A percentile compares a stretch with the other conserved stretches of the same genome.
Evolutionary conservation across 2,113 vertebrate species (phyloP).

Genomic region (Glareola pratincola): DNA sequence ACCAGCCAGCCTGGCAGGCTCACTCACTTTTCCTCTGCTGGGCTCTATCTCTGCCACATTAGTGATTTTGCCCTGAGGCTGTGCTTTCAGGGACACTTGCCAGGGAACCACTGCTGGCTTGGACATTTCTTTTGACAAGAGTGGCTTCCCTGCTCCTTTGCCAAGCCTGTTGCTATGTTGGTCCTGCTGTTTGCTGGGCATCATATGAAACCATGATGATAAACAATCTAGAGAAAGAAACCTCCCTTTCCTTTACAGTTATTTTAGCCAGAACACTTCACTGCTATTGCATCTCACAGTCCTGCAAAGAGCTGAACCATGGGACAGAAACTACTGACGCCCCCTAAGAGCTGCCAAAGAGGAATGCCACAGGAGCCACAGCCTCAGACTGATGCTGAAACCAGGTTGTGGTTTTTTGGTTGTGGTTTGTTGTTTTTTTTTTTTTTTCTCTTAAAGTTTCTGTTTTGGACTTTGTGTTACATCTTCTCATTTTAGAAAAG

Average conservation of each 20-base stretch:
- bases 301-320: background rate
- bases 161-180: background rate
- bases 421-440: background rate
- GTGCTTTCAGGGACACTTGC: background rate
- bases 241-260: background rate
- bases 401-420: background rate
- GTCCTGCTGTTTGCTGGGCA: background rate
- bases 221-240: background rate
- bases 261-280: background rate
- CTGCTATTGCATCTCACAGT: background rate
- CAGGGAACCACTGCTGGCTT: background rate
- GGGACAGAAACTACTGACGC: background rate
- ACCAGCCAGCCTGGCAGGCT: background rate
- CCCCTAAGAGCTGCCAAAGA: background rate
- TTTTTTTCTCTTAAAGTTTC: background rate
- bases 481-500: background rate
- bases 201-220: background rate
- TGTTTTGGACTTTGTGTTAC: background rate
- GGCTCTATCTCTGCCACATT: background rate
- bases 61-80: background rate
- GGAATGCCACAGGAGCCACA: background rate
- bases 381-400: background rate
- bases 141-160: background rate
- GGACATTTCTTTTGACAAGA: background rate
- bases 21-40: background rate